Base-by-base conservation (phyloP, 2,888 invertebrate genomes). In the Cenopis cana region DNA sequence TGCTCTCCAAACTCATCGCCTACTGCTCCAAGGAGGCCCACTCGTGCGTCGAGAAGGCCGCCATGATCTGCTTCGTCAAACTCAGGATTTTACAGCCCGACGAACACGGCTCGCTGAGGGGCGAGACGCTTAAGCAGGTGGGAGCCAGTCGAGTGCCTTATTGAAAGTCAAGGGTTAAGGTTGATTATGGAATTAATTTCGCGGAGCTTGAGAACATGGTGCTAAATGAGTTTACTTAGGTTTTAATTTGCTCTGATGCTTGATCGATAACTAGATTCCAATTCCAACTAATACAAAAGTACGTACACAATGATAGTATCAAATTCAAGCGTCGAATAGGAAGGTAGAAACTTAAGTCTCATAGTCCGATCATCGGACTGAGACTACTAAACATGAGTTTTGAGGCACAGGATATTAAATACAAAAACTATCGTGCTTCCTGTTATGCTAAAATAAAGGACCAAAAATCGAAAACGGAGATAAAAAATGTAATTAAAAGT, bases 51-150 rank as follows among this genome's bases (percentile, higher is more conserved):
- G 98, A 98, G 87, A 98, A 98, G 85, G 97, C 98, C 3, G 98
- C 98, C 2, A 98, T 98, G 98, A 98, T 98, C 79, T 96, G 96
- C 81, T 98, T 98, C 83, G 98, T 98, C 11, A 98, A 98, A 86
- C 89, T 98, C 70, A 94, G 98, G 64, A 98, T 98, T 85, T 91
- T 98, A 74, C 98, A 98, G 83, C 97, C 98, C 0, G 98, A 98
- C 82, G 96, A 96, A 73, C 95, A 96, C 75, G 97, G 97, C 70
- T 95, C 96, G 38, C 94, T 98, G 66, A 94, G 98, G 72, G 98
- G 98, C 1, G 95, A 96, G 73, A 97, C 97, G 10, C 89, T 98
- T 67, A 94, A 95, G 80, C 96, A 97, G 94, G 98, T 97, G 86
- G 85, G 86, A 78, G 55, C 68, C n/a, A n/a, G n/a, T n/a, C 49